Evolutionary conservation across 2,113 vertebrate species (phyloP).

Genomic region (Tragulus kanchil): DNA sequence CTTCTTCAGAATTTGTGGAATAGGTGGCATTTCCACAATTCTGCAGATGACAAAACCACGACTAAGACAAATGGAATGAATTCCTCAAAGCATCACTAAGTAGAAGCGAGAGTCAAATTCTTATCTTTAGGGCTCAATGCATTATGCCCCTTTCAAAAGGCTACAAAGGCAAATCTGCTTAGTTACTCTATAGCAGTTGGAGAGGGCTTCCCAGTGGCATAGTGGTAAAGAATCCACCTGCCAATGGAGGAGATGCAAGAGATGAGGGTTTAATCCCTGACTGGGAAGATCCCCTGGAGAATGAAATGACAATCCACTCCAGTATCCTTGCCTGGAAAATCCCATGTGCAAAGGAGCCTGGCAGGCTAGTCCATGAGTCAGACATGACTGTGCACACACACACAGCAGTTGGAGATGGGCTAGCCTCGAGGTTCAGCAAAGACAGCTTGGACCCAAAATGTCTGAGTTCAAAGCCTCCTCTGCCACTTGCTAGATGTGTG

Average conservation of each 20-base stretch:
- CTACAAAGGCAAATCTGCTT: not conserved
- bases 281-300: not conserved
- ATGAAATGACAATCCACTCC: not conserved
- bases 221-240: not conserved
- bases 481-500: not conserved
- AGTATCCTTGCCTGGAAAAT: not conserved
- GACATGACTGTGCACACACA: not conserved
- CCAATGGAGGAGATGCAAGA: not conserved
- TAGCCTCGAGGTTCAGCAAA: not conserved
- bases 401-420: not conserved
- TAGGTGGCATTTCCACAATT: not conserved
- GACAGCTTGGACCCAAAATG: not conserved
- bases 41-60: not conserved
- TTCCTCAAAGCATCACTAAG: not conserved
- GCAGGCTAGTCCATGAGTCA: not conserved
- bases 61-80: not conserved
- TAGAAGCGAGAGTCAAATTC: not conserved
- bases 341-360: not conserved
- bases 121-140: not conserved
- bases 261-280: not conserved
- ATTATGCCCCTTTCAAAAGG: not conserved
- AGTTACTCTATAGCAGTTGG: not conserved
- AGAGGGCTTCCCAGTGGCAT: not conserved
- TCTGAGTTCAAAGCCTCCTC: not conserved
- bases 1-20: not conserved